Evolutionary conservation across 2,797 vertebrate genomes (phyloP).

Genomic region (Hapalemur alaotrensis): DNA sequence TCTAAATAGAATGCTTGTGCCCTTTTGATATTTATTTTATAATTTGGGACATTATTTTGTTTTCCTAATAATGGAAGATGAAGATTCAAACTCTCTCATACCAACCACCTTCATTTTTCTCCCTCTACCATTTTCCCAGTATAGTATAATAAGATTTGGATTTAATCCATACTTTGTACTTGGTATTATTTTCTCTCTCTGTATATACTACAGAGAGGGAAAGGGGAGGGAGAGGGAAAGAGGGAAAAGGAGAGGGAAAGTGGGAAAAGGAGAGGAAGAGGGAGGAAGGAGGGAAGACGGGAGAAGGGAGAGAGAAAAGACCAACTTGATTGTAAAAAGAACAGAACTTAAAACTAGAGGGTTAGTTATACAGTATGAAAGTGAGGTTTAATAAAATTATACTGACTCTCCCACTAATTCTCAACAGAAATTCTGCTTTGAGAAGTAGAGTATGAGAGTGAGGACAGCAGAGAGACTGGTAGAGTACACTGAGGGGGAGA

Average conservation of each 20-base stretch:
- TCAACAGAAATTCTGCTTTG: neutral
- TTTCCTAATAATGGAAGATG: neutral
- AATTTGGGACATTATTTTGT: neutral
- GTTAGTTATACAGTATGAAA: neutral
- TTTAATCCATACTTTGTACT: neutral
- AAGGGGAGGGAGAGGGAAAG: neutral
- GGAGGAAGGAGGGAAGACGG: too few species aligned
- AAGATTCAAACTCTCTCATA: neutral
- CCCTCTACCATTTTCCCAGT: neutral
- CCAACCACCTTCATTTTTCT: neutral
- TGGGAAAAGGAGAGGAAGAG: too few species aligned
- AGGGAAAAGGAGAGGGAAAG: neutral
- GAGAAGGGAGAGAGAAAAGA: neutral
- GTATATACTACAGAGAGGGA: neutral
- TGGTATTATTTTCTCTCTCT: neutral
- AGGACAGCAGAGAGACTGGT: neutral
- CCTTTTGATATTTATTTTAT: constrained; percentile 30
- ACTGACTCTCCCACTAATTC: neutral
- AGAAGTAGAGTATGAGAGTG: neutral
- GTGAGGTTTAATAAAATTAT: neutral
- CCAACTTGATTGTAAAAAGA: neutral
- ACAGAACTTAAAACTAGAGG: neutral
- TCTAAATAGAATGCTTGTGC: neutral
- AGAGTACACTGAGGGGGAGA: neutral
- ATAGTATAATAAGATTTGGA: neutral